A percentile compares a stretch with the other conserved stretches of the same genome.
Conservation (phyloP, 2,113 vertebrate species). For the Laticauda colubrina region DNA sequence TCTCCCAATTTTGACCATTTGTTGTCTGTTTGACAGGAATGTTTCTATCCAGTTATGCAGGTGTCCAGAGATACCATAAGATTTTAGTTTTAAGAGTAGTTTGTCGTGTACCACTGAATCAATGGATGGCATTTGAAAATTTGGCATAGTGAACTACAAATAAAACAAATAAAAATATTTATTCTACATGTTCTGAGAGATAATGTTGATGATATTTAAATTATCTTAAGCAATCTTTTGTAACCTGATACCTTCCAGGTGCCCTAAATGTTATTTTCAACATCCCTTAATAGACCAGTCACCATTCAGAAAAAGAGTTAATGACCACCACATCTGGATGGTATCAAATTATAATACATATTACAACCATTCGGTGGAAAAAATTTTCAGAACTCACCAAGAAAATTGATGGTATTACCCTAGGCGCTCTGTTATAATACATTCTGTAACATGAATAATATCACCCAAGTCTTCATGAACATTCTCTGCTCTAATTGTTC, state of each 20-base stretch:
- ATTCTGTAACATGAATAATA: not conserved
- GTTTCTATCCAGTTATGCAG: no score
- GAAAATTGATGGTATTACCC: not conserved
- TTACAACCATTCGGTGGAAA: not conserved
- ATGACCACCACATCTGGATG: not conserved
- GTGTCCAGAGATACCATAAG: no score
- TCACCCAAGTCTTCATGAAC: not conserved
- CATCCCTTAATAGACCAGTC: not conserved
- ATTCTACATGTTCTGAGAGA: not conserved
- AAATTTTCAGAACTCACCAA: not conserved
- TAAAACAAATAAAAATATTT: not conserved
- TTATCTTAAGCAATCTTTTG: not conserved
- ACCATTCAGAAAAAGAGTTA: not conserved
- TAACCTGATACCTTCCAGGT: not conserved
- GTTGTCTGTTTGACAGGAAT: no score
- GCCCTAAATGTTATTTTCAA: not conserved
- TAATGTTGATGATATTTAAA: not conserved
- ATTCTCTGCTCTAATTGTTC: conserved; percentile 8
- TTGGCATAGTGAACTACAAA: not conserved
- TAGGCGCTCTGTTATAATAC: not conserved
- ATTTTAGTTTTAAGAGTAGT: no score
- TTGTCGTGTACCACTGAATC: no score
- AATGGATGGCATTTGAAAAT: not conserved
- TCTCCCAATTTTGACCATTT: no score
- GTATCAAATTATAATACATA: not conserved